phyloP scores from a whole-genome alignment of 2,797 vertebrate genomes.

The Sardinella longiceps region DNA sequence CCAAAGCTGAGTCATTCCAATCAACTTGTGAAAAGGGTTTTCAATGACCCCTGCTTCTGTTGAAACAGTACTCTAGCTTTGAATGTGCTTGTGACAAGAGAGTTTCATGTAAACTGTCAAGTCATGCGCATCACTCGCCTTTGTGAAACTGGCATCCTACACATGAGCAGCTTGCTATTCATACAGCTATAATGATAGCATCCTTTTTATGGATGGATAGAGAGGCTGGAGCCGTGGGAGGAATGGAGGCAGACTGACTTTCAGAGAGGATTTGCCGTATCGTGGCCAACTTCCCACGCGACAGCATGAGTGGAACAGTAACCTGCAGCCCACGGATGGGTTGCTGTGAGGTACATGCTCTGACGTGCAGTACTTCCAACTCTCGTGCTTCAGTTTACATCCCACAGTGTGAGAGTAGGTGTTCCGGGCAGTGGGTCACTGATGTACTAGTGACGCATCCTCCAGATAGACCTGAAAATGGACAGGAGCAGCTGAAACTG shows the following conservation, averaged over 20 bases:
- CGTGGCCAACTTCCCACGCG: constrained; percentile 10
- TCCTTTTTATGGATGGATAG: background rate
- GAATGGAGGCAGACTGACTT: constrained; percentile 1
- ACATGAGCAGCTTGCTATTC: constrained; percentile 2
- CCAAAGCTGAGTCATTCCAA: constrained; percentile 1
- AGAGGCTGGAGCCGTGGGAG: constrained; percentile 2
- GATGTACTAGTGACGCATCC: background rate
- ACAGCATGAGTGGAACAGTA: background rate
- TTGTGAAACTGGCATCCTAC: background rate
- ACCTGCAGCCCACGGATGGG: background rate
- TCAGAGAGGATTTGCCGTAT: constrained; percentile 14
- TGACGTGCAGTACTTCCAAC: background rate
- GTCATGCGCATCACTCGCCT: background rate
- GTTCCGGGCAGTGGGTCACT: background rate
- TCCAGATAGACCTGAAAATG: background rate
- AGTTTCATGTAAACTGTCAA: background rate
- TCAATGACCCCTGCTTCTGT: background rate
- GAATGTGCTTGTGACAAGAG: background rate
- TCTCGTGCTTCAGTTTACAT: background rate
- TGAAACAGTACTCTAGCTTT: background rate
- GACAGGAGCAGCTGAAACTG: background rate
- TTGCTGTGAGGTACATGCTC: background rate
- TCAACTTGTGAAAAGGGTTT: background rate
- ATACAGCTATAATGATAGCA: constrained; percentile 1
- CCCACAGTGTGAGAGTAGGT: background rate